Conservation (phyloP, 2,888 invertebrate species). For the Spilarctia lutea region DNA sequence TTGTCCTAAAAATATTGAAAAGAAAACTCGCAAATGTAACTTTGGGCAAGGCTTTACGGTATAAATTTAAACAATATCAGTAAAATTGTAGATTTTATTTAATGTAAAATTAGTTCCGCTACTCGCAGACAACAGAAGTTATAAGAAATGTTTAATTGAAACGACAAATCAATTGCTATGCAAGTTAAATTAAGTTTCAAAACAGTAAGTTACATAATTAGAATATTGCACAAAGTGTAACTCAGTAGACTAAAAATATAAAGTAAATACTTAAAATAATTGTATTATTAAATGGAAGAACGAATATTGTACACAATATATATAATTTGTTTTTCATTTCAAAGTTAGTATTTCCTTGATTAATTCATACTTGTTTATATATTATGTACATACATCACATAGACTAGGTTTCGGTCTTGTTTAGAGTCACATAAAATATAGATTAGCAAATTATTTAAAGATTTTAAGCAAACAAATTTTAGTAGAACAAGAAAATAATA, state of each 20-base stretch:
- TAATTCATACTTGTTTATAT: not conserved
- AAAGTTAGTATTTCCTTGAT: not conserved
- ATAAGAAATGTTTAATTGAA: constrained; percentile 63
- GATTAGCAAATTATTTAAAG: not conserved
- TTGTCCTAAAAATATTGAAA: no score
- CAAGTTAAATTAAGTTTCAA: constrained; percentile 61
- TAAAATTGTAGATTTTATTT: constrained; percentile 79
- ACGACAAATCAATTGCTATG: constrained; percentile 69
- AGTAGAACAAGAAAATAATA: constrained; percentile 40
- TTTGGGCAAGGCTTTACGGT: not conserved
- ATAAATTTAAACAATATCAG: constrained; percentile 41
- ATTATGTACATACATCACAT: not conserved
- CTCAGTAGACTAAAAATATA: constrained; percentile 17
- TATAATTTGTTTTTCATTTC: constrained; percentile 1
- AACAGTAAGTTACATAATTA: constrained; percentile 26
- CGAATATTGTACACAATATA: constrained; percentile 17
- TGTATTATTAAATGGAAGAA: constrained; percentile 23
- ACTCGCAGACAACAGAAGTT: constrained; percentile 73
- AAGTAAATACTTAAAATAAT: constrained; percentile 2
- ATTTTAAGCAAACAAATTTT: constrained; percentile 23
- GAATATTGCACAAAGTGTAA: constrained; percentile 49
- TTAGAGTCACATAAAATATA: not conserved
- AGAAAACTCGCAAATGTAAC: not conserved
- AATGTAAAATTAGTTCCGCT: constrained; percentile 77
- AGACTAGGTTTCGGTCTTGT: not conserved